These are phyloP conservation scores for Tupaia tana DNA, from an alignment of 2,113 vertebrate species.

Conservation along the genomic window DNA sequence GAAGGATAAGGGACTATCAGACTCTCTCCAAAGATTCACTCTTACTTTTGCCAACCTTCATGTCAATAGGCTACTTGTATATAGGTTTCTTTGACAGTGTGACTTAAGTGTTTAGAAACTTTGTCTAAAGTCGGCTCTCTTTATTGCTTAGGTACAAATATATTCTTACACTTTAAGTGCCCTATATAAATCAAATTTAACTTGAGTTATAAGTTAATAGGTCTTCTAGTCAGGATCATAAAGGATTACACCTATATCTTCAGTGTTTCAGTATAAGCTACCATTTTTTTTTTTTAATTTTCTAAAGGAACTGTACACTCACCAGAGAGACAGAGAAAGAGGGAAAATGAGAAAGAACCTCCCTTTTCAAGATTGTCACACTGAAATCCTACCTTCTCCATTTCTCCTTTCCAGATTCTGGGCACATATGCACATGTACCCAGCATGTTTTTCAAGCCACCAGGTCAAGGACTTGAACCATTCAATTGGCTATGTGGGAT, in stretches of 20 bases:
- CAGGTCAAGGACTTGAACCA: too few species aligned
- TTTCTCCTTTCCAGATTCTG: too few species aligned
- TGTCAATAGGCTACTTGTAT: background rate
- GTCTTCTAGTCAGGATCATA: conserved; percentile 41
- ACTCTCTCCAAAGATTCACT: background rate
- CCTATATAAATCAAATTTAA: background rate
- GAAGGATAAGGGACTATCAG: background rate
- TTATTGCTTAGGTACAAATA: background rate
- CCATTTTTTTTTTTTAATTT: conserved; percentile 51
- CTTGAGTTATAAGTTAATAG: background rate
- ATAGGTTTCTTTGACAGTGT: background rate
- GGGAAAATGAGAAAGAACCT: too few species aligned
- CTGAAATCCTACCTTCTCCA: too few species aligned
- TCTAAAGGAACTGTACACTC: background rate
- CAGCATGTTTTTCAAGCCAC: too few species aligned
- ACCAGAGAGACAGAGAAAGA: too few species aligned
- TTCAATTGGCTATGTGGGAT: too few species aligned
- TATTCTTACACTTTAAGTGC: background rate
- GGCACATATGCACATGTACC: too few species aligned
- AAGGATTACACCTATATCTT: conserved; percentile 10
- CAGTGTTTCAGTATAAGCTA: conserved; percentile 2
- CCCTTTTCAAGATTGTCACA: too few species aligned
- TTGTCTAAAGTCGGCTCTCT: background rate
- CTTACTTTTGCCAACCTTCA: background rate
- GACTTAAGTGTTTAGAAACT: background rate